These are phyloP conservation scores for Cromileptes altivelis DNA, from an alignment of 2,113 vertebrate species.

Conservation along the genomic window DNA sequence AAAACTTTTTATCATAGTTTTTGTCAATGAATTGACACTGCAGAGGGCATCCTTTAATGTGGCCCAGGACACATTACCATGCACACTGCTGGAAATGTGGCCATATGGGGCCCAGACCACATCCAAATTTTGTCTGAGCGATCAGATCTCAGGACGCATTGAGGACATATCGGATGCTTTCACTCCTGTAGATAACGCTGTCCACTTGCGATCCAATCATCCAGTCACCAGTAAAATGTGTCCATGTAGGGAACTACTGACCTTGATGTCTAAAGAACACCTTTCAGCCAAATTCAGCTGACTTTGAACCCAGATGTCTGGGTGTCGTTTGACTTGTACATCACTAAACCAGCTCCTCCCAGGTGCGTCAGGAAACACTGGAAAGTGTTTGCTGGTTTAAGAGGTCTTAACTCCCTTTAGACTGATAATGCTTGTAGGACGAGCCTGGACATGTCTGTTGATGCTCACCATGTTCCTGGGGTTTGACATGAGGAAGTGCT, in stretches of 20 bases:
- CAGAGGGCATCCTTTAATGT: no score
- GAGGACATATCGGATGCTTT: no score
- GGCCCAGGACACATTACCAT: no score
- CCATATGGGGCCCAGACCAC: no score
- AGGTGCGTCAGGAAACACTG: neutral
- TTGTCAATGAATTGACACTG: no score
- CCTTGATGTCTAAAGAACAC: neutral
- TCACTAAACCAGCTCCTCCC: neutral
- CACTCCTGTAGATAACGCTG: no score
- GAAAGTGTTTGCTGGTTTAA: neutral
- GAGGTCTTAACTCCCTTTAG: neutral
- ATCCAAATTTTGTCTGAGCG: no score
- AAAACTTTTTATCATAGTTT: no score
- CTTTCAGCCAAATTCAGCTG: neutral
- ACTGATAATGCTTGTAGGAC: neutral
- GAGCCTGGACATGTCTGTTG: constrained; percentile 5
- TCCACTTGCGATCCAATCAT: no score
- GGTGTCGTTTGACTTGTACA: neutral
- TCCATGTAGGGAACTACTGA: neutral
- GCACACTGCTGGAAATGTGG: no score
- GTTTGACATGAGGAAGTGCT: constrained; percentile 99
- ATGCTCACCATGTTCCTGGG: constrained; percentile 97
- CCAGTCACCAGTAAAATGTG: no score
- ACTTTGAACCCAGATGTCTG: neutral
- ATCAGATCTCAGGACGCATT: no score